These are phyloP conservation scores for Varanus komodoensis DNA, from an alignment of 2,113 vertebrate genomes.

Conservation along the genomic window DNA sequence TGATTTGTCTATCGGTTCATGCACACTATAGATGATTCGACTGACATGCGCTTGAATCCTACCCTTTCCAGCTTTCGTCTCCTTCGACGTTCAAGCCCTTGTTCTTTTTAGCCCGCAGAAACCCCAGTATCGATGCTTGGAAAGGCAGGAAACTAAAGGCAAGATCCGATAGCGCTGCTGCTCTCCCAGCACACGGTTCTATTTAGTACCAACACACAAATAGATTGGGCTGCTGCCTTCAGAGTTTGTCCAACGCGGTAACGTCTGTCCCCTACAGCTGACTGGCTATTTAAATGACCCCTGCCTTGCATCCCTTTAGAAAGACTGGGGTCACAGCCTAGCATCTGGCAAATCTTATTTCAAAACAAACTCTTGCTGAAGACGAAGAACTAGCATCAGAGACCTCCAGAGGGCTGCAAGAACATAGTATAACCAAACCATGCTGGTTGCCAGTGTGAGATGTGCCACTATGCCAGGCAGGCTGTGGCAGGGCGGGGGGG, in stretches of 20 bases:
- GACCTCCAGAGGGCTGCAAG: neutral
- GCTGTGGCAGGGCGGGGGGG: neutral
- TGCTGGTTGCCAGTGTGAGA: neutral
- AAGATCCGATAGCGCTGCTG: neutral
- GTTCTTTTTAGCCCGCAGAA: neutral
- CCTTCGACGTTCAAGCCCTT: neutral
- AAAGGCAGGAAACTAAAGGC: neutral
- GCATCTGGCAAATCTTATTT: neutral
- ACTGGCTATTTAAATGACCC: neutral
- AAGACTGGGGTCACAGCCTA: neutral
- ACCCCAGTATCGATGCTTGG: neutral
- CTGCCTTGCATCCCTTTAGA: neutral
- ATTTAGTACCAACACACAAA: neutral
- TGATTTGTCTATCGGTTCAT: neutral
- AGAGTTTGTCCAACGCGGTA: neutral
- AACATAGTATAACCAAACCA: neutral
- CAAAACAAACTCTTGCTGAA: neutral
- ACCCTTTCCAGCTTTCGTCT: neutral
- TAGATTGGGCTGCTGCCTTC: neutral
- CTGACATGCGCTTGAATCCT: neutral
- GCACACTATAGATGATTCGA: no score
- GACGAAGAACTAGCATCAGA: neutral
- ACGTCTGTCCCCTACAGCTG: neutral
- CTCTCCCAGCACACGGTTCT: neutral
- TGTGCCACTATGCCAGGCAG: neutral